Conservation (phyloP, 2,797 vertebrate species). For the Danio albolineatus region DNA sequence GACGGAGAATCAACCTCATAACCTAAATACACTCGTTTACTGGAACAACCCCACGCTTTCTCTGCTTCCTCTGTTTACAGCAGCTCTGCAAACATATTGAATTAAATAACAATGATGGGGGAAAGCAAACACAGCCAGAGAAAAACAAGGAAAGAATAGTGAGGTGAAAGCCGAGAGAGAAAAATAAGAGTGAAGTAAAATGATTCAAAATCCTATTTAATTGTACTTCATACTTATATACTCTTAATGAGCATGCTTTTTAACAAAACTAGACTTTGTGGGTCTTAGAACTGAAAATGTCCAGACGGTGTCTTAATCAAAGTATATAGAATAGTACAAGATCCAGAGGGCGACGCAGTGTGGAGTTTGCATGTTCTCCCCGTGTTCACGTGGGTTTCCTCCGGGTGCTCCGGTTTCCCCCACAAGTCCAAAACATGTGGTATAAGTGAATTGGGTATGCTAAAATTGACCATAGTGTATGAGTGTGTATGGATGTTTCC, state of each 20-base stretch:
- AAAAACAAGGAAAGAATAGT: not conserved
- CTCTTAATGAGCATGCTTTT: not conserved
- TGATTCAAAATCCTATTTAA: not conserved
- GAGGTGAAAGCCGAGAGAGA: not conserved
- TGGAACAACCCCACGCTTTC: not conserved
- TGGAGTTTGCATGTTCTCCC: too few relatives aligned
- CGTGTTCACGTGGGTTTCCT: too few relatives aligned
- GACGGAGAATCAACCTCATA: constrained; percentile 10
- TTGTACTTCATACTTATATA: not conserved
- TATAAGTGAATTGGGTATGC: too few relatives aligned
- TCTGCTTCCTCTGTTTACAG: not conserved
- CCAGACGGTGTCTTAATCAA: not conserved
- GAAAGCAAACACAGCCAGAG: not conserved
- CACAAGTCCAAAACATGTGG: too few relatives aligned
- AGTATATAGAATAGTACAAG: not conserved
- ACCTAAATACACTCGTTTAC: constrained; percentile 3
- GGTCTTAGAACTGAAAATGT: not conserved
- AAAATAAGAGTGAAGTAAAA: not conserved
- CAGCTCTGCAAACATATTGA: not conserved
- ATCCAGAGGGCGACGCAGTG: too few relatives aligned
- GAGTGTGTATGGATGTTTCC: too few relatives aligned
- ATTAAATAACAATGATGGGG: not conserved
- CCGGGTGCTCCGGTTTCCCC: too few relatives aligned
- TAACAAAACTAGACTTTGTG: not conserved
- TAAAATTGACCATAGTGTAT: too few relatives aligned